Conservation (phyloP, 2,113 vertebrate genomes). For the Sphaerodactylus townsendi region DNA sequence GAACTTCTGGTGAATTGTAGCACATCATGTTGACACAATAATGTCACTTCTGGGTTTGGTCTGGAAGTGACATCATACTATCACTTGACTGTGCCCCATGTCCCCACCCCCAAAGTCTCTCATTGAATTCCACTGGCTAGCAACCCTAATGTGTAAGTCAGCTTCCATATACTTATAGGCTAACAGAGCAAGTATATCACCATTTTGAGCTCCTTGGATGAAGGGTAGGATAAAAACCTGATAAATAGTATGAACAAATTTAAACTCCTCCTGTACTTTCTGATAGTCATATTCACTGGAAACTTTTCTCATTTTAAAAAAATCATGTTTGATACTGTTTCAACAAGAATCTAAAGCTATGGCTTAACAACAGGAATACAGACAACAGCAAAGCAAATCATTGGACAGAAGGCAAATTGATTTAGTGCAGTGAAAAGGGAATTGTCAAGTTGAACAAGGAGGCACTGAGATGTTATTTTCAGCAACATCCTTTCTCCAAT, state of each 20-base stretch:
- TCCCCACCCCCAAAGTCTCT: too few relatives aligned
- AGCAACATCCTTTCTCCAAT: constrained; percentile 50
- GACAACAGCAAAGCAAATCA: constrained; percentile 26
- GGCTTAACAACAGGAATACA: not conserved
- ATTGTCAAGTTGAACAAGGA: constrained; percentile 45
- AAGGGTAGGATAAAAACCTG: too few relatives aligned
- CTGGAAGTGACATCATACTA: too few relatives aligned
- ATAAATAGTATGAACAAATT: not conserved
- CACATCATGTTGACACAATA: too few relatives aligned
- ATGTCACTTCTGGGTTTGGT: too few relatives aligned
- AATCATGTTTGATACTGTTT: constrained; percentile 2
- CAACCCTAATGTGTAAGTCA: not conserved
- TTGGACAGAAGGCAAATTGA: constrained; percentile 17
- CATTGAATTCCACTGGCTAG: too few relatives aligned
- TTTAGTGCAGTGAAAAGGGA: constrained; percentile 36
- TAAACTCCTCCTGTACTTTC: constrained; percentile 13
- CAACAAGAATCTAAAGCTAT: not conserved
- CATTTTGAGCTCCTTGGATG: too few relatives aligned
- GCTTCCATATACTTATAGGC: not conserved
- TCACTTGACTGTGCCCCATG: too few relatives aligned
- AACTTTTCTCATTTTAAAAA: not conserved
- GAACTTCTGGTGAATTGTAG: too few relatives aligned
- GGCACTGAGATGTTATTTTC: constrained; percentile 55
- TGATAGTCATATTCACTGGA: constrained; percentile 15
- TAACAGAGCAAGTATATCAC: too few relatives aligned